Percentiles rank a stretch among this genome's conserved stretches.
phyloP scores from a whole-genome alignment of 2,113 vertebrate species.

The Prochilodus magdalenae region DNA sequence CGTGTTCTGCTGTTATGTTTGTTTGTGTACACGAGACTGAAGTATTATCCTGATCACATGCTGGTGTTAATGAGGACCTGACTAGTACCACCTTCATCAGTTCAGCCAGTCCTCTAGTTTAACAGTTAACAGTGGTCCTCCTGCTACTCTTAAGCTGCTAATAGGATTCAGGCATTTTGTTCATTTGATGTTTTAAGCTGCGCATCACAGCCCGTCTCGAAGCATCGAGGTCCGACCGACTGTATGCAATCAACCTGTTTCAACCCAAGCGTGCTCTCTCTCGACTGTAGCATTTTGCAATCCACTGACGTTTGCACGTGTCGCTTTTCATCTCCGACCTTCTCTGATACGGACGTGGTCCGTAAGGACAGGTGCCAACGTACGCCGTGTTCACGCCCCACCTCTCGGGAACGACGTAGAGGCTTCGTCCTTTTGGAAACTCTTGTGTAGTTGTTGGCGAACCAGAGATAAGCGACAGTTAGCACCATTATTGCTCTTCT shows the following conservation, averaged over 20 bases:
- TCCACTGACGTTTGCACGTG: background rate
- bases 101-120: background rate
- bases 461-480: background rate
- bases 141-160: slow-evolving; percentile 15
- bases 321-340: slow-evolving; percentile 1
- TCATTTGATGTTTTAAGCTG: background rate
- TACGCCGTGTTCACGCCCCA: slow-evolving; percentile 1
- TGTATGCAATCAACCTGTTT: slow-evolving; percentile 60
- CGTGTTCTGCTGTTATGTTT: slow-evolving; percentile 33
- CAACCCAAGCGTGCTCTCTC: slow-evolving; percentile 41
- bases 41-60: slow-evolving; percentile 45
- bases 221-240: slow-evolving; percentile 56
- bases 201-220: background rate
- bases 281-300: slow-evolving; percentile 49
- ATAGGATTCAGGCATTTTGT: background rate
- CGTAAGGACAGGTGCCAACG: slow-evolving; percentile 28
- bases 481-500: background rate
- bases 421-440: background rate
- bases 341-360: background rate
- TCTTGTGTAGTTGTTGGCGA: too few relatives aligned
- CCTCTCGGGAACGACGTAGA: background rate
- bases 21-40: too few relatives aligned
- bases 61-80: slow-evolving; percentile 36
- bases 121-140: slow-evolving; percentile 3
- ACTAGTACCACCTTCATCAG: slow-evolving; percentile 16